These are phyloP conservation scores for Ambastaia sidthimunki DNA, from an alignment of 2,797 vertebrate genomes.

Conservation along the genomic window DNA sequence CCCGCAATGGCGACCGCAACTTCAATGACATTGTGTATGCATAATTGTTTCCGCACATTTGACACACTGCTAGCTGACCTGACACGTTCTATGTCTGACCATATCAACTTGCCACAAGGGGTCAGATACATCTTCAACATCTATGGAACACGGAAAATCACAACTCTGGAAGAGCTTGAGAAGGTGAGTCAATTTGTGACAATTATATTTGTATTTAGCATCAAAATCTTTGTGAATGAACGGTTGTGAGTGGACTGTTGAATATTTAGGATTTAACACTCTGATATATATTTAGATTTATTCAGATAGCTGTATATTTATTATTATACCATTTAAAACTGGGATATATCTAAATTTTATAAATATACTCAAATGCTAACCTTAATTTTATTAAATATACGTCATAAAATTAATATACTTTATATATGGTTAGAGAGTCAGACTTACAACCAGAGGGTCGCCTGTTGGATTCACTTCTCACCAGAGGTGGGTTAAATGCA, in stretches of 20 bases:
- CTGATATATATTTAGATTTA: not conserved
- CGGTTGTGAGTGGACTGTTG: not conserved
- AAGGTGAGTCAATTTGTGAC: conserved; percentile 80
- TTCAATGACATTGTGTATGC: conserved; percentile 99
- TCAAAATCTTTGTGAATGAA: not conserved
- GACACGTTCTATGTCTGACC: conserved; percentile 94
- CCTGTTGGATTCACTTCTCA: too few species aligned
- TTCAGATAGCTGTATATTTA: not conserved
- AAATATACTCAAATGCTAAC: too few species aligned
- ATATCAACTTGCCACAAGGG: conserved; percentile 97
- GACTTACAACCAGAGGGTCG: too few species aligned
- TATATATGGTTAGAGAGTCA: too few species aligned
- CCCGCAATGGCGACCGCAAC: conserved; percentile 98
- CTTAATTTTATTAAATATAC: too few species aligned
- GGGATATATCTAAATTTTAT: too few species aligned
- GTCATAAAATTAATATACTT: too few species aligned
- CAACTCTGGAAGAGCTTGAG: conserved; percentile 91
- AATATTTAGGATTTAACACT: not conserved
- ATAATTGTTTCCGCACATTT: conserved; percentile 94
- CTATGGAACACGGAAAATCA: conserved; percentile 87
- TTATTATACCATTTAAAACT: not conserved
- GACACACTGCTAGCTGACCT: conserved; percentile 97
- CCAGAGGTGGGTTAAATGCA: too few species aligned
- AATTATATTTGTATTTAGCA: not conserved
- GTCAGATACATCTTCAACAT: conserved; percentile 97